These are phyloP conservation scores for Autographa pulchrina DNA, from an alignment of 2,888 invertebrate genomes.

Conservation along the genomic window DNA sequence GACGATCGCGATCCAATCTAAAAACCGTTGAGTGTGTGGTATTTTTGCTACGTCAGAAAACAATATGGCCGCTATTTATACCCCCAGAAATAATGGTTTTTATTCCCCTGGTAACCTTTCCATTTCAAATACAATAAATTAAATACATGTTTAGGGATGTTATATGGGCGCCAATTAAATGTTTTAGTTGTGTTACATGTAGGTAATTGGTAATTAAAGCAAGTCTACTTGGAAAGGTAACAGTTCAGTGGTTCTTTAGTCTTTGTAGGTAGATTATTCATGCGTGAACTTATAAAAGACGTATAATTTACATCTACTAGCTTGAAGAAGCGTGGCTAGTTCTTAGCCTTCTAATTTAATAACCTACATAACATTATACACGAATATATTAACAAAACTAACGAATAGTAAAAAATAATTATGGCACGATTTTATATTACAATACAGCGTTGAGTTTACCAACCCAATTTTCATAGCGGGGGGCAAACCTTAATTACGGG, in stretches of 20 bases:
- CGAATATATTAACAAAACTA: too few species aligned
- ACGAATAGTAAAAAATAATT: too few species aligned
- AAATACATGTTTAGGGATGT: not conserved
- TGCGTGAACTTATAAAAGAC: slow-evolving; percentile 23
- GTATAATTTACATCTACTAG: slow-evolving; percentile 30
- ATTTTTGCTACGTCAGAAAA: slow-evolving; percentile 53
- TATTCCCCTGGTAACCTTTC: slow-evolving; percentile 7
- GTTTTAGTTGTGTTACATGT: too few species aligned
- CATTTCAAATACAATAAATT: not conserved
- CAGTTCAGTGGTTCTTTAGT: slow-evolving; percentile 27
- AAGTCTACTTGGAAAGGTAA: slow-evolving; percentile 13
- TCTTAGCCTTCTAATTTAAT: slow-evolving; percentile 15
- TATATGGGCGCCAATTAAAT: not conserved
- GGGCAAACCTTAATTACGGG: too few species aligned
- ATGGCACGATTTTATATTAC: too few species aligned
- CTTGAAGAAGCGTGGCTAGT: slow-evolving; percentile 14
- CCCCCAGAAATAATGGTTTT: slow-evolving; percentile 31
- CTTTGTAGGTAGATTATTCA: slow-evolving; percentile 24
- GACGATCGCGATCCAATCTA: slow-evolving; percentile 70
- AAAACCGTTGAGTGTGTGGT: slow-evolving; percentile 60
- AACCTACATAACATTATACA: not conserved
- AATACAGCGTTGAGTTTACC: too few species aligned
- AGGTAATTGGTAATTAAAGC: slow-evolving; percentile 22
- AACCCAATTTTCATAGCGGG: too few species aligned
- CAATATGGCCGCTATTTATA: slow-evolving; percentile 46